Evolutionary conservation across 2,888 invertebrate species (phyloP).

Genomic region (Lochmaea capreae): DNA sequence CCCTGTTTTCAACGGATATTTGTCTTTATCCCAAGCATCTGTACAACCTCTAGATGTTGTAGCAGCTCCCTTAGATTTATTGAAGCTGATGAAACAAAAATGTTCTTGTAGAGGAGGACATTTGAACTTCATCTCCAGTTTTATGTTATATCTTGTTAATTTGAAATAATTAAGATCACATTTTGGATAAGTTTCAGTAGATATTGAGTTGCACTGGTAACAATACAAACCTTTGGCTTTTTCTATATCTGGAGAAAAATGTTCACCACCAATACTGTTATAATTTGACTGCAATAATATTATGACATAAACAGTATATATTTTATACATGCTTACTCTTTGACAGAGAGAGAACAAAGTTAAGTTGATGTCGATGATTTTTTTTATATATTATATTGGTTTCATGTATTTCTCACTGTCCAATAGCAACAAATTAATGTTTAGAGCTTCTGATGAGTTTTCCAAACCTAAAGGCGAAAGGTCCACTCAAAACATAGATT

Average conservation of each 20-base stretch:
- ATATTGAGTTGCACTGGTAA: constrained; percentile 29
- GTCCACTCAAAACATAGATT: no score
- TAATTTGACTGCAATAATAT: background rate
- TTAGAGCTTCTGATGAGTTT: no score
- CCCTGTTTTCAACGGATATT: constrained; percentile 18
- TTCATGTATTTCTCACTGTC: background rate
- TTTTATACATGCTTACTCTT: background rate
- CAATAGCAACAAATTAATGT: background rate
- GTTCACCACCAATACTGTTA: background rate
- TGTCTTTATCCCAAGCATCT: constrained; percentile 6
- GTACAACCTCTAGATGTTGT: constrained; percentile 23
- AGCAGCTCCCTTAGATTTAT: background rate
- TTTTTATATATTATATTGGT: no score
- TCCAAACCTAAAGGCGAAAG: no score
- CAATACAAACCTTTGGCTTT: constrained; percentile 23
- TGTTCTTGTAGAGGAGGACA: constrained; percentile 21
- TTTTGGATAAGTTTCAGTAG: constrained; percentile 14
- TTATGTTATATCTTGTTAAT: constrained; percentile 13
- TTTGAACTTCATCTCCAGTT: constrained; percentile 26
- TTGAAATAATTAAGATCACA: constrained; percentile 30
- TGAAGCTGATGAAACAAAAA: constrained; percentile 26
- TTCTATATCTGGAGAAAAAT: constrained; percentile 14
- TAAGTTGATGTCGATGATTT: background rate
- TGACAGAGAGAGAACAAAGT: background rate
- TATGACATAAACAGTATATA: background rate